phyloP scores from a whole-genome alignment of 2,113 vertebrate species.

The Podiceps cristatus region DNA sequence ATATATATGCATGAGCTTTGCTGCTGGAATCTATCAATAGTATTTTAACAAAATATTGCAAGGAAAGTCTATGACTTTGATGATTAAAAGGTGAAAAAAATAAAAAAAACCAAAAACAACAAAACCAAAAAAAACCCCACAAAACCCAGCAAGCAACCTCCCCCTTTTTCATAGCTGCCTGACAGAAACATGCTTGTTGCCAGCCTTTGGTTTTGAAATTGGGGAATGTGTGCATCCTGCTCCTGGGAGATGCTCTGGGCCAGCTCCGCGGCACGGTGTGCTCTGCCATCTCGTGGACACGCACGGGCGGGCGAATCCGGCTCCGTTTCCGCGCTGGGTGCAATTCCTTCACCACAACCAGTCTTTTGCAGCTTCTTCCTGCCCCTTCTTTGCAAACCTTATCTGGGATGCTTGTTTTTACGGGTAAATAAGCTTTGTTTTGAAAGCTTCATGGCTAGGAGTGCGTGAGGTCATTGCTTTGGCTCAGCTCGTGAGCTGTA shows the following conservation, averaged over 20 bases:
- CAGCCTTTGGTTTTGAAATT: background rate
- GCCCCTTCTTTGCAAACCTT: background rate
- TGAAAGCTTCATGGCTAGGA: background rate
- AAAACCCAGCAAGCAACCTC: background rate
- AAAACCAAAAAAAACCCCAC: no score
- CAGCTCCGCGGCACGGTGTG: accelerated
- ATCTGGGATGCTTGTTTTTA: background rate
- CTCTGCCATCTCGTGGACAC: slow-evolving; percentile 60
- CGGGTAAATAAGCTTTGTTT: background rate
- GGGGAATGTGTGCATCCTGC: background rate
- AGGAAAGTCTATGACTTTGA: background rate
- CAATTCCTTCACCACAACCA: accelerated
- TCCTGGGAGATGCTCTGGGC: background rate
- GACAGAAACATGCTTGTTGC: background rate
- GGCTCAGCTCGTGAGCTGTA: background rate
- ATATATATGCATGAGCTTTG: background rate
- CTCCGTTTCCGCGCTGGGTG: accelerated
- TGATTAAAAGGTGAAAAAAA: background rate
- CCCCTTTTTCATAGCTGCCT: background rate
- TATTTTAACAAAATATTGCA: background rate
- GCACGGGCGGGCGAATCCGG: accelerated
- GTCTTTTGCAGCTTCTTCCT: background rate
- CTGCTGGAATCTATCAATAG: background rate
- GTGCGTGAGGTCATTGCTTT: background rate
- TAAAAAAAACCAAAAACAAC: background rate